Percentiles rank a stretch among this genome's conserved stretches.
phyloP scores from a whole-genome alignment of 2,113 vertebrate species.

The Falco punctatus region DNA sequence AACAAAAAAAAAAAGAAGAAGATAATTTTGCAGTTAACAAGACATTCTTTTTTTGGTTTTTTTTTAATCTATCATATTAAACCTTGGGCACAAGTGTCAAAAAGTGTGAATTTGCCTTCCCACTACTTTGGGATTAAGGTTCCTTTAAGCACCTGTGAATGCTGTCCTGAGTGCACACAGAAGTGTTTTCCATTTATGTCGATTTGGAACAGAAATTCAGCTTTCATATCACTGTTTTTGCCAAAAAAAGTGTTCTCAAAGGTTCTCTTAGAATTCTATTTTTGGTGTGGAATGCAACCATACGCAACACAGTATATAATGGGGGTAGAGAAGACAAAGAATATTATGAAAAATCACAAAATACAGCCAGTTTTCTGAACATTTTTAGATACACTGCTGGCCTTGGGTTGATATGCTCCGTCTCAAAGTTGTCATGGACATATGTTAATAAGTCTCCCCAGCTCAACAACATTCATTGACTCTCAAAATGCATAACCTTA shows the following conservation, averaged over 20 bases:
- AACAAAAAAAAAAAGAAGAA: neutral
- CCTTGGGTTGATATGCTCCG: neutral
- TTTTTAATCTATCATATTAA: neutral
- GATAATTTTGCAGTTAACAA: neutral
- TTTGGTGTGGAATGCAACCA: slow-evolving; percentile 1
- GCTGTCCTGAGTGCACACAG: neutral
- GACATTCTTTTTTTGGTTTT: neutral
- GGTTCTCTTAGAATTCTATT: neutral
- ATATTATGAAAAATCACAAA: neutral
- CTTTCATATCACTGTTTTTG: neutral
- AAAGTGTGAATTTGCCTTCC: neutral
- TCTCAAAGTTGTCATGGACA: neutral
- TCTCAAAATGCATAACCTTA: slow-evolving; percentile 41
- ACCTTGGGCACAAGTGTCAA: neutral
- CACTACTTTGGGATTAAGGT: neutral
- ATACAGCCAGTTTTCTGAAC: neutral
- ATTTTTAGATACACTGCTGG: neutral
- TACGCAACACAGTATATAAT: neutral
- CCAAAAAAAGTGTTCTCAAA: neutral
- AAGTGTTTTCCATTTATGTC: slow-evolving; percentile 14
- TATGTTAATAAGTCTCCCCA: slow-evolving; percentile 48
- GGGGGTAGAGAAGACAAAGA: neutral
- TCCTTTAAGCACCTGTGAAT: slow-evolving; percentile 38
- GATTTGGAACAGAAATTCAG: slow-evolving; percentile 4
- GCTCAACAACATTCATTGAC: slow-evolving; percentile 36